Conservation (phyloP, 2,797 vertebrate genomes). For the Crenuchus spilurus region DNA sequence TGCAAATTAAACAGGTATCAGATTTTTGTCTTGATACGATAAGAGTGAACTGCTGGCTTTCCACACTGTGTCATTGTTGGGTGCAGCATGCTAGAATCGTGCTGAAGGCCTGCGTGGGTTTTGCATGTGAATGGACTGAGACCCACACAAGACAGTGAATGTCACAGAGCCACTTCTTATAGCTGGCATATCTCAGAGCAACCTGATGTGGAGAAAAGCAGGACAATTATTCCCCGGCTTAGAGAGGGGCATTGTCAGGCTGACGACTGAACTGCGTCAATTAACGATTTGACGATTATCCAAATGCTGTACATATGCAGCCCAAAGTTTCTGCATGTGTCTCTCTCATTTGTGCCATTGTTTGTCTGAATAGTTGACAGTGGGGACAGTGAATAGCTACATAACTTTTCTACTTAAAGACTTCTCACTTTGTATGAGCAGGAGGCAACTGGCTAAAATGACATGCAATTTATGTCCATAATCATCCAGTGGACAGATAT, state of each 20-base stretch:
- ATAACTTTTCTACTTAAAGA: neutral
- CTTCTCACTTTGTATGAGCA: neutral
- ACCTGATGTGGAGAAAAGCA: conserved; percentile 11
- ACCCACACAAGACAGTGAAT: conserved; percentile 36
- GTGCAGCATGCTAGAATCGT: conserved; percentile 33
- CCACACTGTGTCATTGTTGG: conserved; percentile 16
- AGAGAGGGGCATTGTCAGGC: conserved; percentile 29
- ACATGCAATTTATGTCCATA: neutral
- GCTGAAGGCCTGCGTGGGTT: conserved; percentile 58
- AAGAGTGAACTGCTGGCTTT: neutral
- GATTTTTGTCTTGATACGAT: too few relatives aligned
- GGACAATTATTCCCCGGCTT: conserved; percentile 10
- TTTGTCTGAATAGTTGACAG: conserved; percentile 2
- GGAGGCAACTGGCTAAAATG: neutral
- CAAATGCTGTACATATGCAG: neutral
- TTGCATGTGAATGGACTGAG: conserved; percentile 63
- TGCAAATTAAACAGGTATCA: too few relatives aligned
- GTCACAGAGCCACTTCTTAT: neutral
- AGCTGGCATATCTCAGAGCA: conserved; percentile 5
- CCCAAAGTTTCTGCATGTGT: neutral
- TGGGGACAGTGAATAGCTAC: neutral
- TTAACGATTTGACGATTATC: neutral
- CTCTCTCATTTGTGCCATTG: neutral
- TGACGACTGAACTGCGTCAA: conserved; percentile 25
- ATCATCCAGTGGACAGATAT: too few relatives aligned